These are phyloP conservation scores for Podotricha telesiphe DNA, from an alignment of 2,888 invertebrate genomes.

Conservation along the genomic window DNA sequence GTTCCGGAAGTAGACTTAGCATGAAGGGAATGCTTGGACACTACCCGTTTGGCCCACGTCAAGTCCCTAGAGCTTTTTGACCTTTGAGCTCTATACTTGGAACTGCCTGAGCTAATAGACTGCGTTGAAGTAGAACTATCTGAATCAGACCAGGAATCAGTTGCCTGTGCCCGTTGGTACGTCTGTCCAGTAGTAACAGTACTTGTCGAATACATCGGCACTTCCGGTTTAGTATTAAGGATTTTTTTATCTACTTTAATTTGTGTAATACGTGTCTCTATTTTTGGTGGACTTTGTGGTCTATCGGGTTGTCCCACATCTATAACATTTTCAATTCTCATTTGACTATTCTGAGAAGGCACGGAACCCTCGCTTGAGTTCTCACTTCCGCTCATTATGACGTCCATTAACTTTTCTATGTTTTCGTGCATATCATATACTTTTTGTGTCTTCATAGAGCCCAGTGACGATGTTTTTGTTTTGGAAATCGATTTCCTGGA, in stretches of 20 bases:
- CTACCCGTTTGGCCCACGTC: constrained; percentile 66
- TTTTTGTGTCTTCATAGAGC: constrained; percentile 59
- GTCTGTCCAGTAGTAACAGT: constrained; percentile 57
- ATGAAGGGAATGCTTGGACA: constrained; percentile 53
- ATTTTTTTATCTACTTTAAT: constrained; percentile 55
- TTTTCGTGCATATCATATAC: constrained; percentile 74
- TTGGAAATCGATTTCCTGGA: constrained; percentile 46
- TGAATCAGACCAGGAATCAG: constrained; percentile 60
- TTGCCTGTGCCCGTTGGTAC: constrained; percentile 50
- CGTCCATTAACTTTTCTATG: constrained; percentile 66
- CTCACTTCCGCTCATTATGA: constrained; percentile 63
- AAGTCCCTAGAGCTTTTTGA: constrained; percentile 60
- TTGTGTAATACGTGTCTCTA: constrained; percentile 68
- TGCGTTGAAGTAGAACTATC: constrained; percentile 55
- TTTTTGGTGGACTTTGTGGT: constrained; percentile 63
- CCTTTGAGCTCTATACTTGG: constrained; percentile 55
- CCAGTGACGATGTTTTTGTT: constrained; percentile 56
- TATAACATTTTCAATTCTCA: constrained; percentile 35
- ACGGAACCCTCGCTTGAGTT: constrained; percentile 39
- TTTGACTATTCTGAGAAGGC: constrained; percentile 43
- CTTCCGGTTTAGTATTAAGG: constrained; percentile 38
- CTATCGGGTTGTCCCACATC: constrained; percentile 43
- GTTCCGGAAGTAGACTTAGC: constrained; percentile 54
- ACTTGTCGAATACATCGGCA: constrained; percentile 58
- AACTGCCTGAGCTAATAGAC: constrained; percentile 57